A percentile compares a stretch with the other conserved stretches of the same genome.
These are phyloP conservation scores for Bryconaethiops microstoma DNA, from an alignment of 2,797 vertebrate species.

Conservation along the genomic window DNA sequence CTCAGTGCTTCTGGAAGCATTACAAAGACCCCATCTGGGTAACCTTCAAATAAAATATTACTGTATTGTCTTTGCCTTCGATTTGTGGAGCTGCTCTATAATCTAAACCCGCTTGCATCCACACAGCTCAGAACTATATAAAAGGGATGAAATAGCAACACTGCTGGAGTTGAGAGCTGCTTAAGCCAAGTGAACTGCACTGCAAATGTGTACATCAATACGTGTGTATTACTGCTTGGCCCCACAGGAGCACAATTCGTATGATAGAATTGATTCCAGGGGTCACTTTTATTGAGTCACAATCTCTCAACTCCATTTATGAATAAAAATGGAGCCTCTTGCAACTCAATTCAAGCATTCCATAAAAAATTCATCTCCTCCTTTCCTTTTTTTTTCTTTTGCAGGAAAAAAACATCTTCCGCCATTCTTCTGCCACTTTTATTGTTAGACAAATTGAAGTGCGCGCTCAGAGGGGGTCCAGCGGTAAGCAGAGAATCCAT, in stretches of 20 bases:
- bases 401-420: conserved; percentile 76
- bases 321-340: conserved; percentile 82
- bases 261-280: conserved; percentile 73
- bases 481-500: conserved; percentile 91
- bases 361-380: conserved; percentile 94
- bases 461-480: conserved; percentile 84
- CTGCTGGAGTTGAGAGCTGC: neutral
- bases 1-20: too few species aligned
- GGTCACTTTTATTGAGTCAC: conserved; percentile 70
- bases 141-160: neutral
- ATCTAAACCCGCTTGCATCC: neutral
- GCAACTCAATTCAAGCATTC: conserved; percentile 87
- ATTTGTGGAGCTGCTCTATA: neutral
- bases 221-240: conserved; percentile 46
- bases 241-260: conserved; percentile 45
- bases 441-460: conserved; percentile 98
- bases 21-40: too few species aligned
- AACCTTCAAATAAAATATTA: too few species aligned
- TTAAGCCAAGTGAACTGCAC: conserved; percentile 25
- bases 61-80: neutral
- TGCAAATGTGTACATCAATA: conserved; percentile 53
- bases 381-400: conserved; percentile 74
- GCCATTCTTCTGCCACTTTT: conserved; percentile 84
- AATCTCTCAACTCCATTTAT: conserved; percentile 79
- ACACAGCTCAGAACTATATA: neutral